Evolutionary conservation across 2,797 vertebrate species (phyloP).

Genomic region (Sebastes minor): DNA sequence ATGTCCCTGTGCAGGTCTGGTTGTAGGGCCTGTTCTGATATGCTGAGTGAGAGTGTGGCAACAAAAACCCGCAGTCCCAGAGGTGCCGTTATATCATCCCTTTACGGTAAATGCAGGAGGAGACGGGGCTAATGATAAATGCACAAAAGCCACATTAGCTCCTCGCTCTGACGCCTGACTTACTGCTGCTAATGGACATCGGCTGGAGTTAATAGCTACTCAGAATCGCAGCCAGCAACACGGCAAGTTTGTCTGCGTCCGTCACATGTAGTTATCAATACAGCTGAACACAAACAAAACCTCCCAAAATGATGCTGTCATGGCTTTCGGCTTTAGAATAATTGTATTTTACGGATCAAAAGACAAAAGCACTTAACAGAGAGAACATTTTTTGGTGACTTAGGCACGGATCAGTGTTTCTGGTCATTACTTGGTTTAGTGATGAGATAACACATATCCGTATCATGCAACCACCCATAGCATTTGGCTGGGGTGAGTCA

Average conservation of each 20-base stretch:
- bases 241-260: conserved; percentile 49
- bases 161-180: conserved; percentile 71
- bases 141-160: conserved; percentile 73
- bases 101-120: conserved; percentile 76
- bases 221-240: conserved; percentile 54
- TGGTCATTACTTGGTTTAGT: conserved; percentile 5
- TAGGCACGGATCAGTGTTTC: background rate
- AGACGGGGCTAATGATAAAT: conserved; percentile 72
- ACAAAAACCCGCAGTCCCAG: conserved; percentile 54
- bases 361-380: background rate
- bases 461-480: background rate
- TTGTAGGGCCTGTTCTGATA: conserved; percentile 19
- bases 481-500: conserved; percentile 46
- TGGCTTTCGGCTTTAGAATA: background rate
- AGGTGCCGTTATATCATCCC: conserved; percentile 58
- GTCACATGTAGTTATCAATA: conserved; percentile 47
- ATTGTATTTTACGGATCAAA: background rate
- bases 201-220: conserved; percentile 71
- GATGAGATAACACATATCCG: conserved; percentile 1
- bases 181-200: conserved; percentile 76
- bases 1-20: conserved; percentile 11
- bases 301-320: background rate
- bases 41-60: conserved; percentile 54
- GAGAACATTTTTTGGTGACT: background rate
- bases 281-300: conserved; percentile 28